These are phyloP conservation scores for Seriola quinqueradiata DNA, from an alignment of 2,113 vertebrate genomes.

Conservation along the genomic window DNA sequence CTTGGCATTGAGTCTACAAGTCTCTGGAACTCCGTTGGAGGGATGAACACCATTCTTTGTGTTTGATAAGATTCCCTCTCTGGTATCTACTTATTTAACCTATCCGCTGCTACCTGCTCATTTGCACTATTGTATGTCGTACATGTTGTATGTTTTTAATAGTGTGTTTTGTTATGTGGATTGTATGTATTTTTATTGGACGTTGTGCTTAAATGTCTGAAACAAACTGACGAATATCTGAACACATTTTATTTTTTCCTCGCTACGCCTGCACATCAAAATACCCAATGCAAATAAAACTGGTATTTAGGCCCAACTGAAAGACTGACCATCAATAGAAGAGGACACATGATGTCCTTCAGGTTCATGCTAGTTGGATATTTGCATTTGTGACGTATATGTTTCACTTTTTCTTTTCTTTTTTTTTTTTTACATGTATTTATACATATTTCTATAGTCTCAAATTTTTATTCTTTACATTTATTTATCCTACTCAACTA, in stretches of 20 bases:
- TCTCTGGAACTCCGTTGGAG: no score
- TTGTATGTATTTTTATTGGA: no score
- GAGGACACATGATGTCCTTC: background rate
- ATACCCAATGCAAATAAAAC: background rate
- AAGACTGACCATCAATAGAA: background rate
- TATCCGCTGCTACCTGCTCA: no score
- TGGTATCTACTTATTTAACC: no score
- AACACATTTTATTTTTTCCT: background rate
- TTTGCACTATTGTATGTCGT: no score
- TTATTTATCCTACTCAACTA: background rate
- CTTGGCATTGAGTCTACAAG: no score
- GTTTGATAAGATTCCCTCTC: no score
- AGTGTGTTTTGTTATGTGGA: no score
- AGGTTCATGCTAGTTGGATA: background rate
- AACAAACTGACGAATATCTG: background rate
- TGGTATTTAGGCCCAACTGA: background rate
- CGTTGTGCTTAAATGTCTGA: background rate
- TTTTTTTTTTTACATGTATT: background rate
- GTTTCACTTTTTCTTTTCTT: background rate
- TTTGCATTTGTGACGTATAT: background rate
- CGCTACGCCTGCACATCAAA: background rate
- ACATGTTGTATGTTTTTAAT: no score
- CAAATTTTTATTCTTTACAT: background rate
- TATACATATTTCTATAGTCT: background rate
- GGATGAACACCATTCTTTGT: no score